Percentiles rank a stretch among this genome's conserved stretches.
Conservation (phyloP, 2,888 invertebrate genomes). For the Euphydryas editha region DNA sequence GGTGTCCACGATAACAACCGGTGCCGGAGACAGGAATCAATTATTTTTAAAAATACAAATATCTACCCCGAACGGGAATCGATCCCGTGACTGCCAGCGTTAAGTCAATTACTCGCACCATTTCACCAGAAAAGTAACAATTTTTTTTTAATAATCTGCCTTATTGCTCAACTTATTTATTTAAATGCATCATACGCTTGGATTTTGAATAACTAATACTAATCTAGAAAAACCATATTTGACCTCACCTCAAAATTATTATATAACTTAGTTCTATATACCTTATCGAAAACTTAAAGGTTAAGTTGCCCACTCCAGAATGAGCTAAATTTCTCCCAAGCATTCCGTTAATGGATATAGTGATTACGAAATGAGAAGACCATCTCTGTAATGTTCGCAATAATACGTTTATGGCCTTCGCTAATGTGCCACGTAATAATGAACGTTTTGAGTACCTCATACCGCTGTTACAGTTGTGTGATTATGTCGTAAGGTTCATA, state of each 20-base stretch:
- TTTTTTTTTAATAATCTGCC: too few species aligned
- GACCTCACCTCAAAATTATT: background rate
- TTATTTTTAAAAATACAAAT: too few species aligned
- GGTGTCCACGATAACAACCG: too few species aligned
- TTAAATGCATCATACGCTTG: too few species aligned
- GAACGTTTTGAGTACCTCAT: constrained; percentile 11
- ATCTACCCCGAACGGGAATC: too few species aligned
- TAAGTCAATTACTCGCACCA: too few species aligned
- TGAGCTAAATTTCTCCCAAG: constrained; percentile 1
- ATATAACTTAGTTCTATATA: too few species aligned
- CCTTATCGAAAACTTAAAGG: background rate
- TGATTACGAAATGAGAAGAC: constrained; percentile 15
- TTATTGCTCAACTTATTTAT: too few species aligned
- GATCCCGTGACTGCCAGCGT: too few species aligned
- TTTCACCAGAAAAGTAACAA: too few species aligned
- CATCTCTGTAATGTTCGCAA: constrained; percentile 13
- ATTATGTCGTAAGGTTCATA: background rate
- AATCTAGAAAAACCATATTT: background rate
- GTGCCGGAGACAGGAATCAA: too few species aligned
- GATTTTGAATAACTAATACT: too few species aligned
- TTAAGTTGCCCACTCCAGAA: constrained; percentile 1
- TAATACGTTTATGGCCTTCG: constrained; percentile 12
- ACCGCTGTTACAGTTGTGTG: constrained; percentile 2
- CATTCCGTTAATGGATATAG: constrained; percentile 9
- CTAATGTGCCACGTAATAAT: constrained; percentile 3